Percentiles rank a stretch among this genome's conserved stretches.
These are phyloP conservation scores for Grammomys dolichurus DNA, from an alignment of 2,113 vertebrate genomes.

Conservation along the genomic window DNA sequence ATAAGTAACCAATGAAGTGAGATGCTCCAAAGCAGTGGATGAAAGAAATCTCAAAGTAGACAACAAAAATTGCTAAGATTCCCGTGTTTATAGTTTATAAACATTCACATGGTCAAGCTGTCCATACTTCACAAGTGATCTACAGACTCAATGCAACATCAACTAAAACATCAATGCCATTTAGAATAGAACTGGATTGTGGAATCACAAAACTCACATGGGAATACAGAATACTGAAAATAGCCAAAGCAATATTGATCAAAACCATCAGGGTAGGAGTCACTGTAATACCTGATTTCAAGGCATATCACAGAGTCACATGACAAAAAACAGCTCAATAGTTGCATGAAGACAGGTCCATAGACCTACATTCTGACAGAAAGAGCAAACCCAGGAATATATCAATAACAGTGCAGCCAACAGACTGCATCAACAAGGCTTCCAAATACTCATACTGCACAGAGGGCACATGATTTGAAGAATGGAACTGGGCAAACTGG, in stretches of 20 bases:
- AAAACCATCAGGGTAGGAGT: too few species aligned
- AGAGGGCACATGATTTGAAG: not conserved
- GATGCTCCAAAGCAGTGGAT: not conserved
- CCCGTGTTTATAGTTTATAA: not conserved
- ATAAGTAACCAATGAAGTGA: not conserved
- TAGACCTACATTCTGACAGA: not conserved
- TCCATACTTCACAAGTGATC: not conserved
- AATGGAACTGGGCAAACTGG: not conserved
- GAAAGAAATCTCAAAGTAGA: not conserved
- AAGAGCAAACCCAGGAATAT: not conserved
- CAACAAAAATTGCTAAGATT: not conserved
- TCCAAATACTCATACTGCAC: not conserved
- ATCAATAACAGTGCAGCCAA: not conserved
- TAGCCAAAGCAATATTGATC: too few species aligned
- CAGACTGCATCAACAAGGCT: not conserved
- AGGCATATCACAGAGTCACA: not conserved
- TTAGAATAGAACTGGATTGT: not conserved
- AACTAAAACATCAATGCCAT: not conserved
- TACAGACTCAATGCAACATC: not conserved
- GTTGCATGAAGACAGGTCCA: not conserved
- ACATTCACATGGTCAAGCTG: not conserved
- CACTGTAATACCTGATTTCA: not conserved
- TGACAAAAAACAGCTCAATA: not conserved
- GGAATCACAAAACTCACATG: not conserved
- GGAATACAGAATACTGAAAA: not conserved